phyloP scores from a whole-genome alignment of 23 tunicate species.

The Diplosoma virens region DNA sequence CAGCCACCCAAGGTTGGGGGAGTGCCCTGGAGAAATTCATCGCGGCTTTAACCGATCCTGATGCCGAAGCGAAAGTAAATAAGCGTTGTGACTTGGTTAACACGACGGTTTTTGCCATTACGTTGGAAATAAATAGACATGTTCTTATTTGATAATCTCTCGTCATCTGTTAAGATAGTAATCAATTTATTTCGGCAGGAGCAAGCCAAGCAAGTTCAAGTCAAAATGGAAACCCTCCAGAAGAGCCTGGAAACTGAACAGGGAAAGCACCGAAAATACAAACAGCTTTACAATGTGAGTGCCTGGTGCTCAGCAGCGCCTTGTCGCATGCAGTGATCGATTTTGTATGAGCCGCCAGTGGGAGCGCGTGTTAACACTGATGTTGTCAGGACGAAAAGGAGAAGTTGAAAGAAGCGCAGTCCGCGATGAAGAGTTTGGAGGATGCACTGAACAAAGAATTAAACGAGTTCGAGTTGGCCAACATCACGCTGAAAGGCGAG shows the following conservation, averaged over 20 bases:
- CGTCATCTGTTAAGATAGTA: too few relatives aligned
- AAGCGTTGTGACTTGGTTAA: too few relatives aligned
- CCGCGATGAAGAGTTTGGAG: not conserved
- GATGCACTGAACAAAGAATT: not conserved
- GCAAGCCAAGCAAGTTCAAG: slow-evolving; percentile 39
- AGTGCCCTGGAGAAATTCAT: slow-evolving; percentile 70
- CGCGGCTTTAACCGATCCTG: slow-evolving; percentile 82
- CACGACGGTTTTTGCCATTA: too few relatives aligned
- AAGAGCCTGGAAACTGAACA: slow-evolving; percentile 41
- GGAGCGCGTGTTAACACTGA: not conserved
- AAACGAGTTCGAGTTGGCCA: not conserved
- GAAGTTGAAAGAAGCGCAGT: not conserved
- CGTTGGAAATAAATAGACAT: too few relatives aligned
- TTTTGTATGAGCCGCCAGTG: not conserved
- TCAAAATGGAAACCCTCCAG: slow-evolving; percentile 47
- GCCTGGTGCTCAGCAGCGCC: too few relatives aligned
- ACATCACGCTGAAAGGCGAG: not conserved
- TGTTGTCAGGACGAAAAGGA: not conserved
- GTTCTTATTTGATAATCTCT: too few relatives aligned
- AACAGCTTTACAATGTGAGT: slow-evolving; percentile 59
- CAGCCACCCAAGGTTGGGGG: slow-evolving; percentile 39
- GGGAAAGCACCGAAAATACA: slow-evolving; percentile 50
- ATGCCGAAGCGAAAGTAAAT: slow-evolving; percentile 79
- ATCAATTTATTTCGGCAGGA: too few relatives aligned
- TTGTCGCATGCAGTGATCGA: too few relatives aligned